Evolutionary conservation across 2,113 vertebrate species (phyloP), one percentile per base, ranked within the genome.

Genomic region (Pseudopipra pipra): DNA sequence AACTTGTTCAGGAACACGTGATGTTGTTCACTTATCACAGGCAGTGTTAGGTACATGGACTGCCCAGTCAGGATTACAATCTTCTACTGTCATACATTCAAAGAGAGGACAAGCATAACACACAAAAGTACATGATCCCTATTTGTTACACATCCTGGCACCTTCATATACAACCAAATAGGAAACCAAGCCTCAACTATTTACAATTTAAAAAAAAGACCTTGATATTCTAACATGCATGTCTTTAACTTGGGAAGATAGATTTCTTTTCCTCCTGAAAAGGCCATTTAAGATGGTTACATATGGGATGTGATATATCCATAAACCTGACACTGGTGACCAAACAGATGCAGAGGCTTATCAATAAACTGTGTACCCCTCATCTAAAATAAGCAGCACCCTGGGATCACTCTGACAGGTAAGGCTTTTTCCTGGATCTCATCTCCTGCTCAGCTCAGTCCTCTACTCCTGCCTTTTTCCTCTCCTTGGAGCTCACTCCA

Each of bases 181-280:
- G 67, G 43, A 54, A 59, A n/a, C 0, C 12, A 73, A 90, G 12
- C n/a, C 8, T 79, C 35, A 63, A 67, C 9, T 2, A 13, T 27
- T 52, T 47, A 19, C 22, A 63, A 6, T n/a, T 72, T 76, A 23
- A 73, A 79, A 13, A 13, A 51, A 80, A 85, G 6, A 30, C 46
- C 15, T 39, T 59, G 6, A 73, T 24, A 51, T 30, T 66, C 24
- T 66, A 23, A 7, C 0, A 0, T 8, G 25, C 0, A 0, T 54
- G 33, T 59, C 70, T 88, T 67, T 33, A 31, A 81, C 56, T 74
- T 43, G 33, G 11, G 31, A 59, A n/a, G 46, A 5, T 14, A 33
- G 23, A 52, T 68, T 59, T n/a, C 39, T 55, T 31, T 35, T 46
- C 46, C 58, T 49, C 2, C 1, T 46, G 22, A 39, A 71, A 89